These are phyloP conservation scores for Colostygia pectinataria DNA, from an alignment of 2,888 invertebrate species.

Conservation along the genomic window DNA sequence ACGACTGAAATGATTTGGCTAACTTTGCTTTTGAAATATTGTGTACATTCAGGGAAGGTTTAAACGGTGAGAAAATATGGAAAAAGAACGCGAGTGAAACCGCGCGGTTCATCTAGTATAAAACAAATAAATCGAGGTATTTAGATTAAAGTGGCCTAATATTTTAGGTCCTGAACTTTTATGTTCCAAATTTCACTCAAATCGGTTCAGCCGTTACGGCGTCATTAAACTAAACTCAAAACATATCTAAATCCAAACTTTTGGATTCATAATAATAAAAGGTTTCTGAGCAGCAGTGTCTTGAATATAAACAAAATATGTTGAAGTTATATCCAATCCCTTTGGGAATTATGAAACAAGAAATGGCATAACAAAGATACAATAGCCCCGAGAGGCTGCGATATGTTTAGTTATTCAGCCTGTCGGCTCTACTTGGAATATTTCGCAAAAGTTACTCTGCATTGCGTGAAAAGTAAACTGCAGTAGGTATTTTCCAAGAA, in stretches of 20 bases:
- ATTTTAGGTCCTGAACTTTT: no score
- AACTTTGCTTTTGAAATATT: no score
- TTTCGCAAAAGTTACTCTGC: slow-evolving; percentile 39
- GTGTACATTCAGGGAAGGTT: no score
- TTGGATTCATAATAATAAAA: not conserved
- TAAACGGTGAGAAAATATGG: no score
- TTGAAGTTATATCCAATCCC: slow-evolving; percentile 18
- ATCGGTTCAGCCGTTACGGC: no score
- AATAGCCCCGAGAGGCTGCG: slow-evolving; percentile 34
- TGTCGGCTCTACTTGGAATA: slow-evolving; percentile 36
- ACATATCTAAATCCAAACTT: not conserved
- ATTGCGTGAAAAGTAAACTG: slow-evolving; percentile 31
- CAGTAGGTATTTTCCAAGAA: slow-evolving; percentile 12
- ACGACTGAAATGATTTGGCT: no score
- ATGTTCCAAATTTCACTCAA: no score
- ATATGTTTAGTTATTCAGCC: slow-evolving; percentile 36
- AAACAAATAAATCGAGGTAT: no score
- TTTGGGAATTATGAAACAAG: slow-evolving; percentile 28
- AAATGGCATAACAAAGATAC: slow-evolving; percentile 38
- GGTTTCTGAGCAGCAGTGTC: not conserved
- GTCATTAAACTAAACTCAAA: no score
- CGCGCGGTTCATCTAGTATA: no score
- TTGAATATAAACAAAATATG: slow-evolving; percentile 4
- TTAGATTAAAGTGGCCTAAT: no score
- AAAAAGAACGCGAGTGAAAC: no score